phyloP scores from a whole-genome alignment of 2,888 invertebrate genomes.

The Gastracanthus pulcherrimus region DNA sequence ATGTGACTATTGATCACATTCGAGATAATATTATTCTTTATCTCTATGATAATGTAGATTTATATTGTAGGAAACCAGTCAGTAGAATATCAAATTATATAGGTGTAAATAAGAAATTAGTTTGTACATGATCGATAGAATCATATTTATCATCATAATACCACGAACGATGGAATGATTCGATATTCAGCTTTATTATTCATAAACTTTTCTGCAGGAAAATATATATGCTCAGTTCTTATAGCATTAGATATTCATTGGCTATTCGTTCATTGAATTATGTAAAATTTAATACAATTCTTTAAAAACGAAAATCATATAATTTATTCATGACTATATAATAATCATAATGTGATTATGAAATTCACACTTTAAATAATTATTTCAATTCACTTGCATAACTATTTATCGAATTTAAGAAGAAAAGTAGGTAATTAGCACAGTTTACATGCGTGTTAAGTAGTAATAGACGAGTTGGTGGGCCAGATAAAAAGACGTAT shows the following conservation, averaged over 20 bases:
- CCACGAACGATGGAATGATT: too few species aligned
- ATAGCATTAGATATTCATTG: neutral
- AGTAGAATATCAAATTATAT: neutral
- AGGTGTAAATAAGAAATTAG: neutral
- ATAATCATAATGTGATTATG: too few species aligned
- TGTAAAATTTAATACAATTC: neutral
- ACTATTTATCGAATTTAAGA: neutral
- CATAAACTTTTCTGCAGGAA: neutral
- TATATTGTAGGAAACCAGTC: too few species aligned
- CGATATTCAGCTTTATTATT: neutral
- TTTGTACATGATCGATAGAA: neutral
- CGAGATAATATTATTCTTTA: too few species aligned
- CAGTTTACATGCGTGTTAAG: neutral
- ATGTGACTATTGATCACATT: too few species aligned
- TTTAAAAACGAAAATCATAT: too few species aligned
- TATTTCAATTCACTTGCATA: neutral
- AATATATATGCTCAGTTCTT: neutral
- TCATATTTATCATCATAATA: neutral
- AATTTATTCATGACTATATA: too few species aligned
- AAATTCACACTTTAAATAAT: too few species aligned
- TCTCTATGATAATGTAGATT: too few species aligned
- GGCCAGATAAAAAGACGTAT: too few species aligned
- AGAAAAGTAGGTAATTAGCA: neutral
- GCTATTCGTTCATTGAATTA: neutral
- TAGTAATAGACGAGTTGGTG: neutral